These are phyloP conservation scores for Grammomys surdaster DNA, from an alignment of 2,113 vertebrate species.

Conservation along the genomic window DNA sequence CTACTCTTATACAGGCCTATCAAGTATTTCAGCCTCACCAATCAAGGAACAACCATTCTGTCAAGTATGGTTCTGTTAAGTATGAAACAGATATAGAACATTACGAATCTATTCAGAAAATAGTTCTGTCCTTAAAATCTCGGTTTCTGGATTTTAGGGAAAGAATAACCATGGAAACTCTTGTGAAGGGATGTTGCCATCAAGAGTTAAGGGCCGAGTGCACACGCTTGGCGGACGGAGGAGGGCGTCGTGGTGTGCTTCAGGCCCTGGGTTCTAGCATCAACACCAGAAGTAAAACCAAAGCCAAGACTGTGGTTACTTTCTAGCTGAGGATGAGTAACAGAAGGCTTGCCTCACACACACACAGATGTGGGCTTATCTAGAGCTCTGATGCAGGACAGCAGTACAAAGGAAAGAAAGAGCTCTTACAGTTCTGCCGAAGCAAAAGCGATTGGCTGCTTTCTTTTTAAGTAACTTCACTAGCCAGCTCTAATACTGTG, in stretches of 20 bases:
- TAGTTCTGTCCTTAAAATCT: not conserved
- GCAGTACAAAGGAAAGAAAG: too few relatives aligned
- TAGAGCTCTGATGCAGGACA: not conserved
- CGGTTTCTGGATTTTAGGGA: not conserved
- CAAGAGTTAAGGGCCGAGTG: not conserved
- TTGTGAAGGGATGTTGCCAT: constrained; percentile 9
- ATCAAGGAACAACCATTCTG: not conserved
- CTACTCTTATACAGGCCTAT: not conserved
- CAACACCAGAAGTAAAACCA: not conserved
- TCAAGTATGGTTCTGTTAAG: not conserved
- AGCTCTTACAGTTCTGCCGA: not conserved
- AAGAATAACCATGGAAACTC: not conserved
- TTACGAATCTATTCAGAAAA: not conserved
- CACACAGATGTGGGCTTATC: not conserved
- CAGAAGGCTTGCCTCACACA: too few relatives aligned
- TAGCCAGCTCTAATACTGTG: not conserved
- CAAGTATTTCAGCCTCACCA: not conserved
- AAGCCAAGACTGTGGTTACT: not conserved
- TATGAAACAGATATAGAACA: not conserved
- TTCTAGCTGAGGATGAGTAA: too few relatives aligned
- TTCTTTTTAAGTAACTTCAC: not conserved
- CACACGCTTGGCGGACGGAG: too few relatives aligned
- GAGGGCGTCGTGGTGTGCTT: not conserved
- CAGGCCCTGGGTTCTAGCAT: not conserved
- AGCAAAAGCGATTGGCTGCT: not conserved